Base-by-base conservation (phyloP, 1,140 invertebrate species). In the Dreissena rostriformis region DNA sequence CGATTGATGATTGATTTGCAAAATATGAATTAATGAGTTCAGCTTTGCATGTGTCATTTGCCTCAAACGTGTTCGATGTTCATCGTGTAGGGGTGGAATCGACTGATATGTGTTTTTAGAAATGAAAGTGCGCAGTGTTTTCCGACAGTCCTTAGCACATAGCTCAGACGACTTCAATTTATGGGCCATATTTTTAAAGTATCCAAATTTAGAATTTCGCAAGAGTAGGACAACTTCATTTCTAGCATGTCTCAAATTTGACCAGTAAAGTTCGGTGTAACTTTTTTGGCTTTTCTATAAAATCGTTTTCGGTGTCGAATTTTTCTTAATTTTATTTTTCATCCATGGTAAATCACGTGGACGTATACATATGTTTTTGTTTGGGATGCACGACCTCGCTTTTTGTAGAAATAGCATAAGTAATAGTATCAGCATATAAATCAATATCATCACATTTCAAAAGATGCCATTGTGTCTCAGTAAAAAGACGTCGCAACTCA, bases 31-130 rank as follows among this genome's bases (percentile, higher is more conserved):
- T 67, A 14, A 67, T 15, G 14, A 67, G 15, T 28, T 67, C 12
- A 28, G 65, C 65, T 67, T 67, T 67, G 15, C 24, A 67, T 14
- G 29, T 29, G 12, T 67, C 65, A n/a, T 67, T 29, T 67, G 24
- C 65, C 12, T 39, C 39, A 39, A 39, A 39, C 39, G 29, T 24
- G 22, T 24, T 67, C 29, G 24, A 28, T 67, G 24, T 17, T 29
- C 65, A 24, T 67, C 7, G 24, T n/a, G n/a, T 17, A 67, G 65
- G 12, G 65, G 65, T 28, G 65, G 65, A n/a, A 67, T 24, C 6
- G 15, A 29, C 24, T 24, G 29, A n/a, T 17, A 4, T 17, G 65
- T 67, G 15, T 24, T 24, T n/a, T 8, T 15, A 28, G 17, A n/a
- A 24, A 67, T 67, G 22, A 67, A 67, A 14, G 15, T 14, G 14